Base-by-base conservation (phyloP, 2,113 vertebrate genomes). In the Calcarius ornatus region DNA sequence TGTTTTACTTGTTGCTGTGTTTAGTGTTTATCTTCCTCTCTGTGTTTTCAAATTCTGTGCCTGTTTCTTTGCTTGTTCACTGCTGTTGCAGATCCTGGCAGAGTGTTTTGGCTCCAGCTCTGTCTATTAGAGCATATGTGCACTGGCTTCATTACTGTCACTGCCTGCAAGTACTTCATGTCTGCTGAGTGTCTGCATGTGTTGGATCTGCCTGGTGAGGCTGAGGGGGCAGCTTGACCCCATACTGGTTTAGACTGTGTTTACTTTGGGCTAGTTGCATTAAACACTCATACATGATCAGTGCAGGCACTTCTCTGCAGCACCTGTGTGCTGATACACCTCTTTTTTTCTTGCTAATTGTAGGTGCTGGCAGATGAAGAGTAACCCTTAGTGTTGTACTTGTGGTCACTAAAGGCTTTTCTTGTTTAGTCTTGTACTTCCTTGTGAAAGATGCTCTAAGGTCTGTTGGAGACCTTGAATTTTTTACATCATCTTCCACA, bases 111-210 rank as follows among this genome's bases (percentile, higher is more conserved):
- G 89, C 63, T 89, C 84, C 95, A 95, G 94, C 70, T 92, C 64
- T 71, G 91, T 79, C 70, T 92, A 11, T 68, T 81, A 22, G 53
- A 94, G 73, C 93, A 89, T 91, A 76, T 95, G 96, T 89, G 92
- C n/a, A 2, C 65, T 81, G 89, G 24, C 81, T 84, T 76, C 37
- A 0, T 92, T 81, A 40, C 77, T 94, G 21, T 12, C 48, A 10
- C 86, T 95, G 91, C 82, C 86, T 78, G 56, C 80, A 56, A 94
- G 69, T 31, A 13, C 61, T 92, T 40, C 47, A 35, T 81, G 31
- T 38, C 65, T 92, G 9, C 0, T 48, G 1, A 40, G 24, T 70
- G 50, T 65, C 82, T 96, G 90, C 69, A 9, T 10, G 51, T 63
- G 83, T 51, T 78, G 54, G 43, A 56, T 79, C 33, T 28, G 72